A percentile compares a stretch with the other conserved stretches of the same genome.
These are phyloP conservation scores for Solen grandis DNA, from an alignment of 1,140 invertebrate species.

Conservation along the genomic window DNA sequence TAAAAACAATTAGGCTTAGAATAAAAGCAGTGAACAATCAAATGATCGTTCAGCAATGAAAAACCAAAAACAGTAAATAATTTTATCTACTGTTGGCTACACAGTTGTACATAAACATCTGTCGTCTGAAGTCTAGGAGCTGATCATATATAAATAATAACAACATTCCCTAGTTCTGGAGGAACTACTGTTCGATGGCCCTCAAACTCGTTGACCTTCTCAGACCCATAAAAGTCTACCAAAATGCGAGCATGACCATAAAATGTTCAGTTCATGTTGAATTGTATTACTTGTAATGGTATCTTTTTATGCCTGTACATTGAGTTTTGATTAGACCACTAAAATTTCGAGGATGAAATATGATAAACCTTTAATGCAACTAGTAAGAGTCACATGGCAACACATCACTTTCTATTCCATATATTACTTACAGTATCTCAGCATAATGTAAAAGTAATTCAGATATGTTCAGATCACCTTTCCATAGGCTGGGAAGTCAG, in stretches of 20 bases:
- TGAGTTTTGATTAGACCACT: slow-evolving; percentile 5
- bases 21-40: not conserved
- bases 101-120: not conserved
- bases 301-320: not conserved
- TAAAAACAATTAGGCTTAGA: not conserved
- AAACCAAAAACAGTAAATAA: not conserved
- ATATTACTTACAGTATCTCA: no score
- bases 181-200: not conserved
- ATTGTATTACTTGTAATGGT: slow-evolving; percentile 1
- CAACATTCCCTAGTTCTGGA: not conserved
- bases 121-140: not conserved
- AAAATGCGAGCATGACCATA: not conserved
- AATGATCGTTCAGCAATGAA: not conserved
- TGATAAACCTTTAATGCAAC: no score
- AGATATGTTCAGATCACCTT: not conserved
- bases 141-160: not conserved
- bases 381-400: no score
- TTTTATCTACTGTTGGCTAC: not conserved
- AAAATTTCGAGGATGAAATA: no score
- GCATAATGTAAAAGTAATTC: no score
- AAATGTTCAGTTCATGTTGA: not conserved
- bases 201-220: not conserved
- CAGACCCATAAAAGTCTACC: not conserved
- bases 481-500: not conserved
- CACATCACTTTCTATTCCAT: no score